Base-by-base conservation (phyloP, 1,140 invertebrate genomes). In the Solenopsis fugax region DNA sequence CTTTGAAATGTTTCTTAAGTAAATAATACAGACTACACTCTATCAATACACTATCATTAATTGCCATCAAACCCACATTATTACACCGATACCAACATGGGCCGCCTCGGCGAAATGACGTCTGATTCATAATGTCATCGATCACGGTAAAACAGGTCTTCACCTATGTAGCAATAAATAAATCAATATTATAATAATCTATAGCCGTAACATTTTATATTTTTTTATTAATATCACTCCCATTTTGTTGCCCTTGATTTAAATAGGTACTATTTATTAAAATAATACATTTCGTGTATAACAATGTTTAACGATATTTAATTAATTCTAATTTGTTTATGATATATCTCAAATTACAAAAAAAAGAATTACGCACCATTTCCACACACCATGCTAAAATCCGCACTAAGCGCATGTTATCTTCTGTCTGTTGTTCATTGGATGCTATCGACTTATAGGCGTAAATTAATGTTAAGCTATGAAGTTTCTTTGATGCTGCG, bases 331-430 rank as follows among this genome's bases (percentile, higher is more conserved):
- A n/a, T n/a, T n/a, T n/a, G n/a, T n/a, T n/a, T n/a, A n/a, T n/a
- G n/a, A n/a, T n/a, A n/a, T n/a, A n/a, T 58, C 0, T 18, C 10
- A 80, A 81, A 91, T 48, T 48, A 48, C 7, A 60, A 58, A 72
- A 18, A 85, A n/a, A 0, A 62, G 29, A 64, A 21, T 65, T 91
- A 95, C 96, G 95, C 95, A 99, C 98, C 97, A 99, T 96, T 97
- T 99, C 98, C 69, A 98, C 96, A 94, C 98, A 99, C 98, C 98
- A 99, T 82, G 98, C 98, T 91, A 99, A 95, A 86, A 99, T 97
- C 88, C 98, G 97, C 0, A 98, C 97, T 41, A 97, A 92, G 91
- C n/a, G n/a, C n/a, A n/a, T n/a, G n/a, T n/a, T n/a, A n/a, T n/a
- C n/a, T n/a, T n/a, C n/a, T n/a, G n/a, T 97, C 2, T 97, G 92